Evolutionary conservation across 2,888 invertebrate genomes (phyloP), one percentile per base, ranked within the genome.

Genomic region (Torymus tubicola): DNA sequence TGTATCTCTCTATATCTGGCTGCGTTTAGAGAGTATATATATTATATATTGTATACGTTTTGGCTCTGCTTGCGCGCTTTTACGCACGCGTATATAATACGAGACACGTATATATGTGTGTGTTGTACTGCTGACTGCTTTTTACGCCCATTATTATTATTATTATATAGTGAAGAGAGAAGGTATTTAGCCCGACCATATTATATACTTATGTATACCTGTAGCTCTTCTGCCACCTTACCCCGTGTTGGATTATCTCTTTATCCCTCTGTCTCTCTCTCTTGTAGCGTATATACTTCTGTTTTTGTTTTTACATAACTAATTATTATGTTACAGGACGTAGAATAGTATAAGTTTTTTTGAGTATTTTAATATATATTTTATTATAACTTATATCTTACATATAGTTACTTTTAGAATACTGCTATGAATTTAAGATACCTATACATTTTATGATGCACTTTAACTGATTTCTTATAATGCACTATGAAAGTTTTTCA

Each of bases 401-500:
- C n/a, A n/a, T 63, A 63, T 63, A 63, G 31, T 31, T 60, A 18
- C 58, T 60, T 18, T n/a, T 63, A 24, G 31, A 42, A 42, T 42
- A 42, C 8, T 42, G 42, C 10, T 42, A 42, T 42, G 42, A 42
- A 42, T 42, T 42, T 42, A 42, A 42, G 42, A 42, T 42, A 42
- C 42, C 42, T 42, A 42, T 42, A 42, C 42, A 42, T 42, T 42
- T 42, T 42, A 42, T 42, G 42, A 42, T 42, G 42, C 42, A 42
- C 42, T 8, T 42, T 42, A 42, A 42, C 42, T 42, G 42, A 42
- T 8, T 42, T 42, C 10, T 31, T 42, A 21, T 21, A 21, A 8
- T 42, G 42, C 42, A 42, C 42, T 42, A 42, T 42, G 10, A 8
- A 42, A 42, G 8, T 42, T 42, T 42, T 42, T 42, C 42, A 8